Conservation (phyloP, 2,797 vertebrate genomes). For the Lacerta viridis region DNA sequence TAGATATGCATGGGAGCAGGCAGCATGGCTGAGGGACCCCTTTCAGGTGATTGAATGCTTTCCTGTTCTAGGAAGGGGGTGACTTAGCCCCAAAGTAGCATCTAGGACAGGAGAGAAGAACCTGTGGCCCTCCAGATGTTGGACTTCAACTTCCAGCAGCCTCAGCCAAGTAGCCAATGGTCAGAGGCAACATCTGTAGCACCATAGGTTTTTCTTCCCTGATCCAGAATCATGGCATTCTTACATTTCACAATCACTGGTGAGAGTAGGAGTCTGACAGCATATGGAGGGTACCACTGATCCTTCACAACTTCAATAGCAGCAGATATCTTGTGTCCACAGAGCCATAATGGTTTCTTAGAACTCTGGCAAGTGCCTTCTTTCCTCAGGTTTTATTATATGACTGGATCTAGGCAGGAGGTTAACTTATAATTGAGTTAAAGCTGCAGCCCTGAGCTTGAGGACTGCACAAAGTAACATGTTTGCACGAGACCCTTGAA, state of each 20-base stretch:
- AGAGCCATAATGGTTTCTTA: neutral
- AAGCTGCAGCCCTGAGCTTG: neutral
- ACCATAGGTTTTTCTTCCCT: no score
- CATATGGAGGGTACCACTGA: no score
- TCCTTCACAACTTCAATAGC: no score
- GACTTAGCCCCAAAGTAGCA: neutral
- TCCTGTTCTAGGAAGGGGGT: neutral
- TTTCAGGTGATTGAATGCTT: neutral
- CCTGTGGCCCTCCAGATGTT: no score
- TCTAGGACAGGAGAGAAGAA: neutral
- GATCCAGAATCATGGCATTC: no score
- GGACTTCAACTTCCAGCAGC: no score
- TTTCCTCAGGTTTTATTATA: neutral
- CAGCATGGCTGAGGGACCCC: neutral
- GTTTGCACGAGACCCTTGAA: neutral
- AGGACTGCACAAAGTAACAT: neutral
- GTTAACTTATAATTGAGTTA: neutral
- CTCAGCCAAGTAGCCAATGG: no score
- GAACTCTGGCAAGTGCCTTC: neutral
- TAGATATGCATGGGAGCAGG: neutral
- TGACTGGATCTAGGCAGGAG: neutral
- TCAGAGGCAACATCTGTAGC: no score
- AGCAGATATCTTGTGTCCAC: neutral
- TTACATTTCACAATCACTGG: neutral
- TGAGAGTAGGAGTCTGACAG: no score